Base-by-base conservation (phyloP, 2,797 vertebrate genomes). In the Lepilemur septentrionalis region DNA sequence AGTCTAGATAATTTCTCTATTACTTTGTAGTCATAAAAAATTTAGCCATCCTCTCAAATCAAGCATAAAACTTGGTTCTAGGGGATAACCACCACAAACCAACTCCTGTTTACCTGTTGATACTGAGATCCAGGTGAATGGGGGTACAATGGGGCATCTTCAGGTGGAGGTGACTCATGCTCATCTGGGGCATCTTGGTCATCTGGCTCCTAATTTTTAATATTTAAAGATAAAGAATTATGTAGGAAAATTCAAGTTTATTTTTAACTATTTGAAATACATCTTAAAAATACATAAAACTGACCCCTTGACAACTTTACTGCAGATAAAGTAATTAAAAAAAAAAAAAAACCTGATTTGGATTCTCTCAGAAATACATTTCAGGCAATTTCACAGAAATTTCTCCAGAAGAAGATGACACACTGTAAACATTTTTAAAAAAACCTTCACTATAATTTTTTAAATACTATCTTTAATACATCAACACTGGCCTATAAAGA, bases 151-250 rank as follows among this genome's bases (percentile, higher is more conserved):
- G 99, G 99, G 9, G 99, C 99, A 98, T 99, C 99, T 98, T 99
- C 99, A 38, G 99, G 99, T 90, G 99, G 99, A 98, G 99, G 99
- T n/a, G 99, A 99, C 95, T 99, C 99, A 98, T 99, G 99, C 98
- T 99, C 99, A 96, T 99, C 99, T 72, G 99, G 99, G 95, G 99
- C 99, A 98, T 99, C 99, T 98, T 99, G 99, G 98, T 99, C 99
- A 98, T 99, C 99, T 63, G 99, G 99, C 98, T 99, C 99, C 99
- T 99, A 69, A 97, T 98, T 97, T 91, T 78, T 95, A 98, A 92
- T 50, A 88, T 87, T 95, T 65, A 73, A 78, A 91, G 48, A 96
- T 10, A 38, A 94, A 13, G 4, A 38, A 96, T 94, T 79, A 73
- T 85, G 30, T 22, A 87, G 30, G n/a, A 78, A 83, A 41, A 96